Evolutionary conservation across 2,888 invertebrate genomes (phyloP).

Genomic region (Drosophila nigricruria): DNA sequence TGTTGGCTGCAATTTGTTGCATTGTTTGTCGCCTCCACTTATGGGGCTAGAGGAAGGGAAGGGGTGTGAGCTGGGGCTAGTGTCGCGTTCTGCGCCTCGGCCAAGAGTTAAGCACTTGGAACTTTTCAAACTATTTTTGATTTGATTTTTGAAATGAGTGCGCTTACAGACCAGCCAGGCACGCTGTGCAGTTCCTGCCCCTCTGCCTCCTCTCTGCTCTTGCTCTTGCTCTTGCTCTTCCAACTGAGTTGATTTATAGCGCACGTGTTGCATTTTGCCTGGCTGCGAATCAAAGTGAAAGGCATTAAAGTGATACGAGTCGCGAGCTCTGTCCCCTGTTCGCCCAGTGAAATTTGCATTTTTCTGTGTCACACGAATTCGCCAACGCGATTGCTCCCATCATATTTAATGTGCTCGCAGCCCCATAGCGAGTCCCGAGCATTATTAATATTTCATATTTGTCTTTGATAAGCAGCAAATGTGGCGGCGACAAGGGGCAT

Average conservation of each 20-base stretch:
- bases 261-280: conserved; percentile 76
- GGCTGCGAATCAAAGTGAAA: conserved; percentile 75
- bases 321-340: conserved; percentile 39
- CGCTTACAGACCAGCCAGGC: conserved; percentile 30
- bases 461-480: conserved; percentile 72
- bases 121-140: conserved; percentile 78
- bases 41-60: background rate
- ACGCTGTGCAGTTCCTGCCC: background rate
- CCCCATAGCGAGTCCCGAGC: conserved; percentile 20
- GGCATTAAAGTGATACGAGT: conserved; percentile 71
- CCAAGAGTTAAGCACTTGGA: conserved; percentile 76
- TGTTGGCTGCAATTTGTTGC: conserved; percentile 75
- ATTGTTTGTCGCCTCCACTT: conserved; percentile 71
- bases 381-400: conserved; percentile 38
- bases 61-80: background rate
- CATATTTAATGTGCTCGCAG: conserved; percentile 59
- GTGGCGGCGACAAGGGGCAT: conserved; percentile 19
- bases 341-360: conserved; percentile 70
- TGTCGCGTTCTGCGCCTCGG: conserved; percentile 34
- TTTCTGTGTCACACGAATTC: conserved; percentile 62
- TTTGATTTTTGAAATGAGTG: conserved; percentile 77
- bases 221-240: background rate
- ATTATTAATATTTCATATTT: conserved; percentile 80
- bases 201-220: background rate
- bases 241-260: conserved; percentile 66